Conservation (phyloP, 2,113 vertebrate species). For the Perognathus longimembris region DNA sequence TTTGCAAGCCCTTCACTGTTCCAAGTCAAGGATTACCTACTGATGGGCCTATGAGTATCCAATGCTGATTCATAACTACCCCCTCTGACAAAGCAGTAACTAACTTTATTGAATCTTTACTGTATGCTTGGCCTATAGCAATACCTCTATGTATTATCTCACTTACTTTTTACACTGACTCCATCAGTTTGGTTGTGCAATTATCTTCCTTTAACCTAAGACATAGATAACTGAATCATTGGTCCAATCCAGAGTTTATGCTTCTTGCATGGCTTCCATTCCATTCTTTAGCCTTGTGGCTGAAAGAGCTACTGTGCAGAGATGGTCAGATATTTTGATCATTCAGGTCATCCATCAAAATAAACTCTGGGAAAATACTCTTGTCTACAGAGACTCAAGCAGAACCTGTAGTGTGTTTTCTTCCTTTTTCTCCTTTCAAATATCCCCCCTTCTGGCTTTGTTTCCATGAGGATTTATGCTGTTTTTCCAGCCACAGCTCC, state of each 20-base stretch:
- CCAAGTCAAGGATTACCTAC: neutral
- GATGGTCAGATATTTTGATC: neutral
- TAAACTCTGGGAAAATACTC: neutral
- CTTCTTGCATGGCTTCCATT: neutral
- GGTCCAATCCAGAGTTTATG: neutral
- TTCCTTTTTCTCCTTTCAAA: accelerated
- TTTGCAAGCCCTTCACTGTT: neutral
- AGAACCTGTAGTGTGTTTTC: neutral
- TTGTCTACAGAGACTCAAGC: accelerated
- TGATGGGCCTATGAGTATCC: neutral
- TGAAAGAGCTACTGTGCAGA: neutral
- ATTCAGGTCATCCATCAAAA: neutral
- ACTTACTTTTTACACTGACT: neutral
- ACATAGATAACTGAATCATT: neutral
- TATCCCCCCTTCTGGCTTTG: neutral
- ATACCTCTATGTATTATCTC: neutral
- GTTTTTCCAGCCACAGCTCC: neutral
- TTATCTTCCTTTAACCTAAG: neutral
- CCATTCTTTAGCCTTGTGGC: neutral
- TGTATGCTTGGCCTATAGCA: no score
- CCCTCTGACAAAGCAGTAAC: neutral
- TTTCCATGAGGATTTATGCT: conserved; percentile 19
- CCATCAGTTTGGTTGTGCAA: neutral
- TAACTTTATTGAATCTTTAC: neutral
- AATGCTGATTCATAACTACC: neutral